Base-by-base conservation (phyloP, 2,113 vertebrate genomes). In the Phylloscopus trochilus region DNA sequence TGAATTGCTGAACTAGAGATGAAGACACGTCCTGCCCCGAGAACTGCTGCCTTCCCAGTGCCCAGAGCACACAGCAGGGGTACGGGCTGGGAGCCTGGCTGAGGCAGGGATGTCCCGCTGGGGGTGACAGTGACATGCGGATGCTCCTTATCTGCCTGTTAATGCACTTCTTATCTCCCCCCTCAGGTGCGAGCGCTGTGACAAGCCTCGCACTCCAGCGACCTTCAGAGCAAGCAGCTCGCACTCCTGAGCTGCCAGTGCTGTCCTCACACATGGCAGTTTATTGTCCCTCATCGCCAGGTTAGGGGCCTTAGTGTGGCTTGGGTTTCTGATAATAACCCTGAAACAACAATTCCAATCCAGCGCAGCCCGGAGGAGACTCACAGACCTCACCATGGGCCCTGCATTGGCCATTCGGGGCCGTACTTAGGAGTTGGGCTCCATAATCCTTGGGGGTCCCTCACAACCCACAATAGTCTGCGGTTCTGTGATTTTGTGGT, bases 121-220 rank as follows among this genome's bases (percentile, higher is more conserved):
- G 5, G n/a, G 62, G 66, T 90, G 90, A 75, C 79, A 15, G 52
- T 60, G 84, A 96, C 87, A 87, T 14, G 89, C 1, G 27, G 76
- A 75, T 69, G 4, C 69, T 84, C 76, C 41, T 92, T 82, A 89
- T 89, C 94, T 66, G 77, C 41, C 69, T 56, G 64, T 84, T 93
- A 92, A 95, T 93, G 93, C 84, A 93, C 14, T 93, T 90, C n/a
- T 96, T 93, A 94, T 95, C 94, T 91, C 33, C 41, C 88, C 81
- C 3, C 2, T 60, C 73, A 90, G 75, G 73, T 69, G 76, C n/a
- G 10, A 89, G 68, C 41, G 22, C 31, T 24, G 43, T 12, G 43
- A 51, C 51, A 55, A 51, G 67, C 3, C 58, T 24, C 7, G 22
- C 17, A 44, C 75, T 93, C 43, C 64, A 86, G 64, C 43, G 80